Evolutionary conservation across 2,797 vertebrate species (phyloP), one percentile per base, ranked within the genome.

Genomic region (Enteromius mattozi): DNA sequence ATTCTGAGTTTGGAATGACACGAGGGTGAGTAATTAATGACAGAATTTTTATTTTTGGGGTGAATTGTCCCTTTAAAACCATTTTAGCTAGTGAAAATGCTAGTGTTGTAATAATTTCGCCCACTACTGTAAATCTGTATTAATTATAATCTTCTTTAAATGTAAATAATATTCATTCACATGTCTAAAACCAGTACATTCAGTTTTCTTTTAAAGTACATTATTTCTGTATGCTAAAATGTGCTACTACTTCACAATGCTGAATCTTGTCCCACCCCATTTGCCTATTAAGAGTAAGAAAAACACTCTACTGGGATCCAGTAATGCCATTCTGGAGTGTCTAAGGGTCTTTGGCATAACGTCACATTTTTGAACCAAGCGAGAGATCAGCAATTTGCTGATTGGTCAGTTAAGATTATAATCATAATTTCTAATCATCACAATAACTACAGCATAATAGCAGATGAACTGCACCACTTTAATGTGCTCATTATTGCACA

Each of bases 361-460:
- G 4, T 76, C 13, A 40, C 0, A 8, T 10, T 59, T 76, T 59
- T 59, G 33, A 33, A 37, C 33, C 51, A 2, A 16, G 33, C 49
- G 3, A 76, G 9, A 76, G 51, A 59, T 76, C 30, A 59, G 74
- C 12, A 54, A n/a, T 76, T 9, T 56, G 49, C 33, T 24, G 13
- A 59, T 76, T 76, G 33, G 21, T 59, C 51, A 51, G 12, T 76
- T 24, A 76, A 33, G 74, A 37, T 19, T 33, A 59, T 37, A 76
- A 76, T 76, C 33, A 59, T 68, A 21, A 68, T 59, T 24, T 59
- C 19, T 76, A 56, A 76, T 37, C 21, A 24, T 76, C 74, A 56
- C 6, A 6, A 56, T 56, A 59, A 77, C 35, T 59, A 9, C 33
- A 76, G 21, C 35, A 37, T 17, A 13, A 56, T n/a, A 59, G 33